Conservation (phyloP, 1,140 invertebrate genomes). For the Bombus sylvicola region DNA sequence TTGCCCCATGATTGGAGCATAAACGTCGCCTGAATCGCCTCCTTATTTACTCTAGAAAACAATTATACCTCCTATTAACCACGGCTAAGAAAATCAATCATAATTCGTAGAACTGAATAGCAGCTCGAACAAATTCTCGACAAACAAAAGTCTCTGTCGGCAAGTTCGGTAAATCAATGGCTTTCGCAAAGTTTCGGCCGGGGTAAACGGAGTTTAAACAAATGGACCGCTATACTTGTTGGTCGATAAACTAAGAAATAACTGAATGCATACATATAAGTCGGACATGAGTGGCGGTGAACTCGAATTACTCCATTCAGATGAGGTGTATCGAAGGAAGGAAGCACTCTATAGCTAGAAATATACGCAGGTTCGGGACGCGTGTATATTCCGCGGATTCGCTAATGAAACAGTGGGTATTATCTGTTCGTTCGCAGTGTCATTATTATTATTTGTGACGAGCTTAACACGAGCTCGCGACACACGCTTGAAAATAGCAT, state of each 20-base stretch:
- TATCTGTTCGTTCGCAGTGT: conserved; percentile 32
- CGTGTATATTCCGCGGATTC: conserved; percentile 28
- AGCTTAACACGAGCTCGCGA: conserved; percentile 33
- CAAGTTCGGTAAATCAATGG: background rate
- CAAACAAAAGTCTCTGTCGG: background rate
- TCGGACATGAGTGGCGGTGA: too few species aligned
- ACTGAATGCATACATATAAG: background rate
- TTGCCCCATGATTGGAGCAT: background rate
- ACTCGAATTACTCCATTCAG: too few species aligned
- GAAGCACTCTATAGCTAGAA: too few species aligned
- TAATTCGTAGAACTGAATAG: background rate
- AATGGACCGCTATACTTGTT: background rate
- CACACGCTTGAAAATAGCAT: conserved; percentile 56
- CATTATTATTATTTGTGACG: conserved; percentile 60
- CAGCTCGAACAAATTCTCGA: background rate
- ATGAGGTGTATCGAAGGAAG: too few species aligned
- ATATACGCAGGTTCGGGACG: conserved; percentile 4
- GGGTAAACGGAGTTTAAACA: background rate
- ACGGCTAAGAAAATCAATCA: background rate
- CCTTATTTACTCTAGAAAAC: background rate
- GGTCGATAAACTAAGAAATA: background rate
- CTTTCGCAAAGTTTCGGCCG: background rate
- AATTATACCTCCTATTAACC: background rate
- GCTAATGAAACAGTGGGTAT: conserved; percentile 53
- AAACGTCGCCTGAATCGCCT: background rate